phyloP scores from a whole-genome alignment of 2,888 invertebrate species.

The Phyllotreta striolata region DNA sequence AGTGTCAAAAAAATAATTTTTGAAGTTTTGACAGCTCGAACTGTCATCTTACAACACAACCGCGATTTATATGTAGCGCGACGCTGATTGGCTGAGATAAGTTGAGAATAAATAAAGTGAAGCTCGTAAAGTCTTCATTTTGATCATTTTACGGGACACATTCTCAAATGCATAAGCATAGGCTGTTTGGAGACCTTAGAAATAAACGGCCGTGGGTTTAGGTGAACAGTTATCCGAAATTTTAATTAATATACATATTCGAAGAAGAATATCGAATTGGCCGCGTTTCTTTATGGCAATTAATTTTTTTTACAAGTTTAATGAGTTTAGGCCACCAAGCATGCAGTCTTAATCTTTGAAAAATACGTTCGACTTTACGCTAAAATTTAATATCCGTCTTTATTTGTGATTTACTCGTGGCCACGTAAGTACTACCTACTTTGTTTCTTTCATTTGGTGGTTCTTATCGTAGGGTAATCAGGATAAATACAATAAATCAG shows the following conservation, averaged over 20 bases:
- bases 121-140: too few relatives aligned
- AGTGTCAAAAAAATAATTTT: too few relatives aligned
- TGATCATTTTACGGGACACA: too few relatives aligned
- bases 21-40: too few relatives aligned
- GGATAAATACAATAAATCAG: not conserved
- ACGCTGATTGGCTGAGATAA: too few relatives aligned
- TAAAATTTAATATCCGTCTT: constrained; percentile 11
- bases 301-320: constrained; percentile 28
- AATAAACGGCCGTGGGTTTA: too few relatives aligned
- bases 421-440: constrained; percentile 28
- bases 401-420: constrained; percentile 26
- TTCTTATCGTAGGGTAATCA: not conserved
- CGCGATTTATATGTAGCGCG: too few relatives aligned
- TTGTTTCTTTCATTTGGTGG: not conserved
- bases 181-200: too few relatives aligned
- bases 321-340: constrained; percentile 30
- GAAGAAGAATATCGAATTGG: constrained; percentile 8
- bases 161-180: too few relatives aligned
- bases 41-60: too few relatives aligned
- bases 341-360: constrained; percentile 26
- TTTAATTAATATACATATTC: not conserved
- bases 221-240: not conserved
- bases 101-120: too few relatives aligned
- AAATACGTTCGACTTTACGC: constrained; percentile 6
- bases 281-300: constrained; percentile 34